Evolutionary conservation across 2,888 invertebrate genomes (phyloP).

Genomic region (Melinopterus prodromus): DNA sequence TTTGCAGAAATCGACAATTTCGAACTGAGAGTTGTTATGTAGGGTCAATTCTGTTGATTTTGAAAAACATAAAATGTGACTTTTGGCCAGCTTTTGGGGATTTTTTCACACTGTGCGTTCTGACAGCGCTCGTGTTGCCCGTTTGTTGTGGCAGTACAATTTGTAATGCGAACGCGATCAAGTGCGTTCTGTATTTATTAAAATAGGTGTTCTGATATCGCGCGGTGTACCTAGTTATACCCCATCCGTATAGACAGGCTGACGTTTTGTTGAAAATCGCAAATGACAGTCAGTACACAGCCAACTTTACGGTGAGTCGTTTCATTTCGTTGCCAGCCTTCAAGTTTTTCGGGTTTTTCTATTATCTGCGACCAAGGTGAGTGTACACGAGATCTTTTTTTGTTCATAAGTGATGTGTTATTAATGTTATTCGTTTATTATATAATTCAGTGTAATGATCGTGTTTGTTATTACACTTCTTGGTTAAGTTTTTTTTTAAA

Average conservation of each 20-base stretch:
- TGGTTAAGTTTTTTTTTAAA: neutral
- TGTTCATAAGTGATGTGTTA: neutral
- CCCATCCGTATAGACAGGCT: neutral
- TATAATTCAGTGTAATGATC: neutral
- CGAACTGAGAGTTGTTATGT: too few relatives aligned
- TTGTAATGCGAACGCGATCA: too few relatives aligned
- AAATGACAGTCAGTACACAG: neutral
- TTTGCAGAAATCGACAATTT: too few relatives aligned
- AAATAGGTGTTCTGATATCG: neutral
- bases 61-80: too few relatives aligned
- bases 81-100: too few relatives aligned
- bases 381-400: too few relatives aligned
- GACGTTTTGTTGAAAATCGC: neutral
- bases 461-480: neutral
- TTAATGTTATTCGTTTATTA: neutral
- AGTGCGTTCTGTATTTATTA: neutral
- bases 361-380: neutral
- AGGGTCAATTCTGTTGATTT: too few relatives aligned
- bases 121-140: too few relatives aligned
- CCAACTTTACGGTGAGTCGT: neutral
- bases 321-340: neutral
- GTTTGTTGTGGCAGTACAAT: too few relatives aligned
- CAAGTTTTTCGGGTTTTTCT: neutral
- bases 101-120: too few relatives aligned
- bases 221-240: neutral